Evolutionary conservation across 2,888 invertebrate genomes (phyloP).

Genomic region (Julus scanicus): DNA sequence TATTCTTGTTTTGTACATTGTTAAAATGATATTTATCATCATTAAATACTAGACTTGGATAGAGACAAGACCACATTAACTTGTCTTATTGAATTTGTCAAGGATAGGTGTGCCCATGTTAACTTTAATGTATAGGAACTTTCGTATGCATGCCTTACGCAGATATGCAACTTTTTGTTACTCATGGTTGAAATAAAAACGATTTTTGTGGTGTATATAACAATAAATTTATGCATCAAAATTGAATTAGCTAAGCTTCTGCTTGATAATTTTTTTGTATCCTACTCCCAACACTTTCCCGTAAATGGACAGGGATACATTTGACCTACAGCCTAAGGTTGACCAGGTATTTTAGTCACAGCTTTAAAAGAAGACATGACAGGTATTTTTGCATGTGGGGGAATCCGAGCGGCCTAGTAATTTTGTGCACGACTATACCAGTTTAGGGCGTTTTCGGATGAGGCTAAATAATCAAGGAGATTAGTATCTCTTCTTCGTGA

Average conservation of each 20-base stretch:
- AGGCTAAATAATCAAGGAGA: not conserved
- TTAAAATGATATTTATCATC: not conserved
- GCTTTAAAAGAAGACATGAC: not conserved
- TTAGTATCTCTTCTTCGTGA: not conserved
- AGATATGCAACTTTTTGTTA: no score
- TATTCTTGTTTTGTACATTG: not conserved
- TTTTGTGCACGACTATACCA: not conserved
- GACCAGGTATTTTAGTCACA: slow-evolving; percentile 16
- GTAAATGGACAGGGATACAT: not conserved
- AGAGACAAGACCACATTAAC: not conserved
- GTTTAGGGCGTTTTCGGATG: not conserved
- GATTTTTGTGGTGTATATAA: no score
- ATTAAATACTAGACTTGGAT: not conserved
- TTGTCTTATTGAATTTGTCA: not conserved
- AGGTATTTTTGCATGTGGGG: not conserved
- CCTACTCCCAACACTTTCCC: not conserved
- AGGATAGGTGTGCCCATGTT: not conserved
- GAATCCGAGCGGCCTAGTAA: not conserved
- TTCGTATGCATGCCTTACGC: no score
- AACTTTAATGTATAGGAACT: no score
- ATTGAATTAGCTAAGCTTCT: not conserved
- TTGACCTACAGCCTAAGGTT: slow-evolving; percentile 9
- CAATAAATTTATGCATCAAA: not conserved
- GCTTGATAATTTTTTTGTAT: not conserved
- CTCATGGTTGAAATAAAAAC: not conserved